Evolutionary conservation across 2,888 invertebrate species (phyloP).

Genomic region (Mythimna impura): DNA sequence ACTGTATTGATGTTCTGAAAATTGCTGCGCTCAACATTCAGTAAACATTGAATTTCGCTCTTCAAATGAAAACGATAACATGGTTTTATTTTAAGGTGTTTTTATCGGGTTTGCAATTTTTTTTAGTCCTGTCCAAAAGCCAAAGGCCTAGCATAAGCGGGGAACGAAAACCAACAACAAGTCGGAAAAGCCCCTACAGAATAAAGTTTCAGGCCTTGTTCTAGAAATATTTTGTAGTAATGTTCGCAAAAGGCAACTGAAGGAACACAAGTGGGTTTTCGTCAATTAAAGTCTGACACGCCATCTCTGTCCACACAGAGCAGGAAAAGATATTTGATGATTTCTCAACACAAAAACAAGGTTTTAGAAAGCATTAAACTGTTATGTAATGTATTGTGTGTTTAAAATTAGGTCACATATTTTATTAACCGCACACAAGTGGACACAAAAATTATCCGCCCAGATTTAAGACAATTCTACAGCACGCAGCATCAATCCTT

Average conservation of each 20-base stretch:
- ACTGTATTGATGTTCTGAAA: neutral
- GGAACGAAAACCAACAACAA: no score
- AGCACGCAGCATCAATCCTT: neutral
- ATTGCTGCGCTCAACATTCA: neutral
- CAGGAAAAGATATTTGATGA: no score
- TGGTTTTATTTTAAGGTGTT: neutral
- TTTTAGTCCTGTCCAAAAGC: neutral
- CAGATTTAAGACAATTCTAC: conserved; percentile 2
- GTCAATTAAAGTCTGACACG: no score
- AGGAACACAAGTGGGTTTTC: no score
- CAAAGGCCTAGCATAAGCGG: neutral
- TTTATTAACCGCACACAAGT: no score
- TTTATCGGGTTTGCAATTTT: neutral
- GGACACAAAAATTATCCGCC: neutral
- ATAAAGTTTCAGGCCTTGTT: neutral
- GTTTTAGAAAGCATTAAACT: no score
- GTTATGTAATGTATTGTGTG: no score
- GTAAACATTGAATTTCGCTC: neutral
- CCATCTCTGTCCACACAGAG: no score
- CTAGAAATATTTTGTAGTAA: neutral
- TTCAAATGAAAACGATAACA: neutral
- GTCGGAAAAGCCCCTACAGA: no score
- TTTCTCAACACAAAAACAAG: no score
- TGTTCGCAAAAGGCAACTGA: no score
- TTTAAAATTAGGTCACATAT: no score